Percentiles rank a stretch among this genome's conserved stretches.
Evolutionary conservation across 1,140 invertebrate species (phyloP).

Genomic region (Doryteuthis pealeii): DNA sequence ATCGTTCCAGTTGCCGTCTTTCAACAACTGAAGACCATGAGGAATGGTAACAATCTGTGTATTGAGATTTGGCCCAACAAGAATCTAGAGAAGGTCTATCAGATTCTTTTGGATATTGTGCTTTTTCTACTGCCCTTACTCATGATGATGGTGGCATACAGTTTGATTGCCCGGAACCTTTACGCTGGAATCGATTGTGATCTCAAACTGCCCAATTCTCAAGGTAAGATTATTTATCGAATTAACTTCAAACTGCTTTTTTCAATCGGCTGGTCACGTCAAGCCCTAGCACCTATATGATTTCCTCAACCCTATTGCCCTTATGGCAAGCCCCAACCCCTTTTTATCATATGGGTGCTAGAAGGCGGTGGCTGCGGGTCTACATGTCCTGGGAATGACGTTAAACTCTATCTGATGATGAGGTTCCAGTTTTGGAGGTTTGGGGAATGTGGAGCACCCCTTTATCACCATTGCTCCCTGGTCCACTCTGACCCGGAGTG

Average conservation of each 20-base stretch:
- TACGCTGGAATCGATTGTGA: constrained; percentile 53
- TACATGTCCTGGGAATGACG: too few species aligned
- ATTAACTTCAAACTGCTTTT: background rate
- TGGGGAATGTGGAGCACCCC: too few species aligned
- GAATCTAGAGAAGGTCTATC: constrained; percentile 69
- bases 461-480: too few species aligned
- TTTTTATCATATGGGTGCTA: too few species aligned
- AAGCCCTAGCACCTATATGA: too few species aligned
- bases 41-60: constrained; percentile 41
- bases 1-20: constrained; percentile 72
- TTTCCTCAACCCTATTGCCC: too few species aligned
- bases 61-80: constrained; percentile 45
- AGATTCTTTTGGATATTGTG: constrained; percentile 72
- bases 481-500: too few species aligned
- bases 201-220: background rate
- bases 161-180: constrained; percentile 63
- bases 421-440: too few species aligned
- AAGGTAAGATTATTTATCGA: constrained; percentile 18
- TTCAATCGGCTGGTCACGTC: too few species aligned
- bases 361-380: too few species aligned
- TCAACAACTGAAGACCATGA: constrained; percentile 67
- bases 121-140: constrained; percentile 74
- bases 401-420: too few species aligned
- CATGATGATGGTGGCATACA: constrained; percentile 67
- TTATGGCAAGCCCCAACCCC: too few species aligned